Evolutionary conservation across 2,797 vertebrate species (phyloP).

Genomic region (Sebastes matsubarae): DNA sequence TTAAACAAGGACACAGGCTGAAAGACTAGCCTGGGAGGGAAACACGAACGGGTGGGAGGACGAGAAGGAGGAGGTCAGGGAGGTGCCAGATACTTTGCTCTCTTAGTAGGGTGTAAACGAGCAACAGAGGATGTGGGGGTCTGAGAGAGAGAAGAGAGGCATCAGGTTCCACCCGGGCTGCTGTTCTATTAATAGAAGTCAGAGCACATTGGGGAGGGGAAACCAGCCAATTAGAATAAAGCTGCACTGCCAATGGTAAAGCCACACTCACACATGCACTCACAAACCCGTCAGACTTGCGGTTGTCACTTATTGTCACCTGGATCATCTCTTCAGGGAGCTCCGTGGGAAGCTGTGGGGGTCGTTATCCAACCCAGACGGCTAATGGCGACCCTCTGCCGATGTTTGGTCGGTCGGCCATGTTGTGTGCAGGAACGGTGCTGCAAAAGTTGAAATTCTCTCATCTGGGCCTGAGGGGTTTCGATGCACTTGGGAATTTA

Average conservation of each 20-base stretch:
- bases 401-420: not conserved
- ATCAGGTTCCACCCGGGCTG: constrained; percentile 54
- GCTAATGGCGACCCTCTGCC: not conserved
- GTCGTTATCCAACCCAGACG: not conserved
- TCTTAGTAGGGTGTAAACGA: not conserved
- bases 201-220: constrained; percentile 45
- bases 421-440: not conserved
- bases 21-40: constrained; percentile 33
- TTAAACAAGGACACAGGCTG: constrained; percentile 50
- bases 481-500: not conserved
- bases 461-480: constrained; percentile 14
- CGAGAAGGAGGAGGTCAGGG: constrained; percentile 26
- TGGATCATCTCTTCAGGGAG: constrained; percentile 24
- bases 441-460: not conserved
- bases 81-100: constrained; percentile 19
- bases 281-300: constrained; percentile 25
- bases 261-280: constrained; percentile 29
- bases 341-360: not conserved
- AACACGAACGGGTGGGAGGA: not conserved
- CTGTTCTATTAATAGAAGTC: constrained; percentile 68
- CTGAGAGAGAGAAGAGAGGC: constrained; percentile 38
- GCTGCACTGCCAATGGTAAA: constrained; percentile 34
- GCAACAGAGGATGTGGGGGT: constrained; percentile 24
- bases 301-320: constrained; percentile 37
- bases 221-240: constrained; percentile 66